These are phyloP conservation scores for Apodemia zela DNA, from an alignment of 2,888 invertebrate species.

Conservation along the genomic window DNA sequence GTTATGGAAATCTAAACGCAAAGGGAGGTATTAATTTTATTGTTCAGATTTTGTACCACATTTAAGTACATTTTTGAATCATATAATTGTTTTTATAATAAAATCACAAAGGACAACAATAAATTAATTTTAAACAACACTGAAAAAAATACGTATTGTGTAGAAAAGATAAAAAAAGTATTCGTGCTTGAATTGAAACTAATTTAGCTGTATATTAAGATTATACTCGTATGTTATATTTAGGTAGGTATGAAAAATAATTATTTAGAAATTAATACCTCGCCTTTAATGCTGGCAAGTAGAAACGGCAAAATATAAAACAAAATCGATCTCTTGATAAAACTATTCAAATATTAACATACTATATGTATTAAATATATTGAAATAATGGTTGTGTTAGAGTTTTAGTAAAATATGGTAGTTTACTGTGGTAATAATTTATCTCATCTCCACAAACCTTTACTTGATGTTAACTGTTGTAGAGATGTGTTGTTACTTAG, in stretches of 20 bases:
- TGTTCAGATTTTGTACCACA: no score
- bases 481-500: conserved; percentile 18
- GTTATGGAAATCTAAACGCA: no score
- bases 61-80: no score
- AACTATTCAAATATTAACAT: conserved; percentile 7
- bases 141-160: no score
- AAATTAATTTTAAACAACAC: no score
- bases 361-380: neutral
- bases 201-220: neutral
- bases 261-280: neutral
- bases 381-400: conserved; percentile 19
- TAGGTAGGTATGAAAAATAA: neutral
- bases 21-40: no score
- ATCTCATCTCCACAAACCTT: conserved; percentile 26
- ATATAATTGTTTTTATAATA: no score
- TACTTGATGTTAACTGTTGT: conserved; percentile 20
- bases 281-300: neutral
- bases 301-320: neutral
- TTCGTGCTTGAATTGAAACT: neutral
- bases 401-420: conserved; percentile 13
- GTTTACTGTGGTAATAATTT: conserved; percentile 17
- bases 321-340: conserved; percentile 16
- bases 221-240: no score
- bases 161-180: no score
- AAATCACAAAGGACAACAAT: no score